phyloP scores from a whole-genome alignment of 1,140 invertebrate genomes.

The Argopecten irradians region DNA sequence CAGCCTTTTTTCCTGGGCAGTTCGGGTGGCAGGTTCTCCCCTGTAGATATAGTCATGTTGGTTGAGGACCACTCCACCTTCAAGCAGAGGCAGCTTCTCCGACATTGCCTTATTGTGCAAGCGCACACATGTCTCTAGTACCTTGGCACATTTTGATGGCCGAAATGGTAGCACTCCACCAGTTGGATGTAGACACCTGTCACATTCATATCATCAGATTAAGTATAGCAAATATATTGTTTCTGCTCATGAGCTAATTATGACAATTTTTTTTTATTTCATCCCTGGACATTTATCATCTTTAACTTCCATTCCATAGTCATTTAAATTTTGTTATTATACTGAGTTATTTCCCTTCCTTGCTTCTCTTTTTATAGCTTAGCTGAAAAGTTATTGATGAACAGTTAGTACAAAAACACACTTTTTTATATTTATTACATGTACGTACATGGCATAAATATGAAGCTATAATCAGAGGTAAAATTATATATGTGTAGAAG shows the following conservation, averaged over 20 bases:
- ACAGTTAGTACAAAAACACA: neutral
- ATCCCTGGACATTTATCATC: too few species aligned
- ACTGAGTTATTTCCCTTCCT: too few species aligned
- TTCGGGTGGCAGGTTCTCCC: too few species aligned
- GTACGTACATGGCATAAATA: neutral
- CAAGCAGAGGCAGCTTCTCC: neutral
- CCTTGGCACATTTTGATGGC: neutral
- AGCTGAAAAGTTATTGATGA: too few species aligned
- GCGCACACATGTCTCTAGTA: conserved; percentile 28
- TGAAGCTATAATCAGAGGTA: neutral
- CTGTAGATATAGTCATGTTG: neutral
- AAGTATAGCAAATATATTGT: too few species aligned
- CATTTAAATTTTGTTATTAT: too few species aligned
- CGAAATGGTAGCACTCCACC: neutral
- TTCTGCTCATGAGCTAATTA: too few species aligned
- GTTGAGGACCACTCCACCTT: neutral
- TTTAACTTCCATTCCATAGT: too few species aligned
- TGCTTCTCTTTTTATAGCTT: too few species aligned
- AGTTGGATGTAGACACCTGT: neutral
- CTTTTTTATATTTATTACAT: neutral
- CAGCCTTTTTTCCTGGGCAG: too few species aligned
- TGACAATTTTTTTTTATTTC: too few species aligned
- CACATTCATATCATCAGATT: too few species aligned
- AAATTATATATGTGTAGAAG: neutral
- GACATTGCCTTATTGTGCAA: conserved; percentile 26